phyloP scores from a whole-genome alignment of 2,113 vertebrate genomes.

The Indicator maculatus region DNA sequence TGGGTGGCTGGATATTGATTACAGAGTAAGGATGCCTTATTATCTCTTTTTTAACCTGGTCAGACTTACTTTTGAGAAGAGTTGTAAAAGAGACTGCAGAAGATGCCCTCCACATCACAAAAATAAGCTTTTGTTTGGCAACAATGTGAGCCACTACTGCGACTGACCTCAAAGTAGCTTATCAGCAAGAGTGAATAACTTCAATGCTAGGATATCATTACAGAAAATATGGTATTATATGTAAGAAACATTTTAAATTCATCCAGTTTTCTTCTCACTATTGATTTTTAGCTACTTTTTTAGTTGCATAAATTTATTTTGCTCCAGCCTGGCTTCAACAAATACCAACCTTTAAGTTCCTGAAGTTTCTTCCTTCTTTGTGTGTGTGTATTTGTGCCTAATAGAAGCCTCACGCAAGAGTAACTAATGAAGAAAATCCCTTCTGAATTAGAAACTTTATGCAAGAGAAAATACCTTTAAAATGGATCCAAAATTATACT shows the following conservation, averaged over 20 bases:
- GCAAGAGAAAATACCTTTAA: neutral
- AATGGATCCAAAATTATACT: neutral
- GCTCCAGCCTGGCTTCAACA: neutral
- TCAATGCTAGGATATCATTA: neutral
- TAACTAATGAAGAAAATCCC: neutral
- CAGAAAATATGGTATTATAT: neutral
- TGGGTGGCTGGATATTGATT: neutral
- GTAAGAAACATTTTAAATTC: neutral
- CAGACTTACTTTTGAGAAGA: neutral
- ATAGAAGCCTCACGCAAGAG: neutral
- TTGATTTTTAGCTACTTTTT: neutral
- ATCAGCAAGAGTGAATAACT: neutral
- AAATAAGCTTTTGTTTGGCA: neutral
- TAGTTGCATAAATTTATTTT: neutral
- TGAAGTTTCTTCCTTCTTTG: neutral
- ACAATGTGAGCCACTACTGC: neutral
- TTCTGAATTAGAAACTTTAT: neutral
- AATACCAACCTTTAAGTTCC: neutral
- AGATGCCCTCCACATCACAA: neutral
- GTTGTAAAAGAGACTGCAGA: neutral
- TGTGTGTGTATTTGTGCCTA: neutral
- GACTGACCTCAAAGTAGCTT: neutral
- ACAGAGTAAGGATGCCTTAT: neutral
- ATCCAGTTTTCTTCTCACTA: neutral
- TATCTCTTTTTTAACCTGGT: neutral